Conservation (phyloP, 2,113 vertebrate genomes). For the Pantherophis guttatus region DNA sequence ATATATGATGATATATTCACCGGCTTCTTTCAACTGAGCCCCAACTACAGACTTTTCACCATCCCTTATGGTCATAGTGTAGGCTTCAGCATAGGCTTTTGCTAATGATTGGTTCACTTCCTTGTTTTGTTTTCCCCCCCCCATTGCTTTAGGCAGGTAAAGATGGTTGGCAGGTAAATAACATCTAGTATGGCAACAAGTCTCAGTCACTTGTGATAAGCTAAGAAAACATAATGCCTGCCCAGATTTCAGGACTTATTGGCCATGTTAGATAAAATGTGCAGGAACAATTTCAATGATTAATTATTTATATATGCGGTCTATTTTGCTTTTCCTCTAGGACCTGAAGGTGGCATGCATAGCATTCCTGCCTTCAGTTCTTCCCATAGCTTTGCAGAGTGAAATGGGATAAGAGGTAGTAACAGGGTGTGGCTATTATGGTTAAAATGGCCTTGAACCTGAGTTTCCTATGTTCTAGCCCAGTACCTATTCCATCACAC, state of each 20-base stretch:
- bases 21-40: background rate
- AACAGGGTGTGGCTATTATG: background rate
- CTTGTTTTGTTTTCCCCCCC: background rate
- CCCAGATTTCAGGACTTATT: background rate
- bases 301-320: background rate
- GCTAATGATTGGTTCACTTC: background rate
- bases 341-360: background rate
- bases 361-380: background rate
- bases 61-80: background rate
- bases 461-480: background rate
- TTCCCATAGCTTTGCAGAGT: background rate
- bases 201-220: too few species aligned
- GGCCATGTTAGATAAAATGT: background rate
- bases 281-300: background rate
- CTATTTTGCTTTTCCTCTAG: background rate
- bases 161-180: background rate
- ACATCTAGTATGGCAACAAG: background rate
- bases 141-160: background rate
- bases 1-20: background rate
- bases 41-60: background rate
- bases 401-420: background rate
- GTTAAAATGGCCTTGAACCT: background rate
- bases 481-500: background rate
- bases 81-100: background rate
- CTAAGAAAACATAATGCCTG: background rate